A percentile compares a stretch with the other conserved stretches of the same genome.
Evolutionary conservation across 2,797 vertebrate species (phyloP).

Genomic region (Epinephelus malabaricus): DNA sequence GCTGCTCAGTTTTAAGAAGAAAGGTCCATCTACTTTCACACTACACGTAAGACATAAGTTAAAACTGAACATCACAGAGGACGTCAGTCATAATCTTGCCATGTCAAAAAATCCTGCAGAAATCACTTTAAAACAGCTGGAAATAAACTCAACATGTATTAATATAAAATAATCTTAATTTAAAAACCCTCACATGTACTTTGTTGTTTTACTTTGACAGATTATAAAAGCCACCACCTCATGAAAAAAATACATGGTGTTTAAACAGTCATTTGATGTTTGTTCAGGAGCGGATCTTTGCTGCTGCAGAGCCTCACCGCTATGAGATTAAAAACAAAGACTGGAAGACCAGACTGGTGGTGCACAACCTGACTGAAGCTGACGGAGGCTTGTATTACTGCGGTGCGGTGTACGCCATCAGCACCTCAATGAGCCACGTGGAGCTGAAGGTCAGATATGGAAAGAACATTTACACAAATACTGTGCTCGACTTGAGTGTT

Average conservation of each 20-base stretch:
- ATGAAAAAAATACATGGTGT: neutral
- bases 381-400: slow-evolving; percentile 88
- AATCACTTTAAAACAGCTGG: neutral
- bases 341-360: slow-evolving; percentile 77
- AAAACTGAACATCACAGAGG: too few species aligned
- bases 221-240: too few species aligned
- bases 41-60: too few species aligned
- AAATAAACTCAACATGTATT: too few species aligned
- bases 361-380: slow-evolving; percentile 80
- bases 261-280: neutral
- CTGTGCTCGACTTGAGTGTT: neutral
- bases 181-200: too few species aligned
- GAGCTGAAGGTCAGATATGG: slow-evolving; percentile 81
- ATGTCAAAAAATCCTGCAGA: neutral
- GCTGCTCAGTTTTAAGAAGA: too few species aligned
- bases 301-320: slow-evolving; percentile 69
- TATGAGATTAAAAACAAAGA: slow-evolving; percentile 68
- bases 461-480: neutral
- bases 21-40: too few species aligned
- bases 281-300: slow-evolving; percentile 80
- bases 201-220: too few species aligned
- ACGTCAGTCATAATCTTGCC: too few species aligned
- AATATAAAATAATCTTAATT: too few species aligned
- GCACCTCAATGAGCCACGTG: slow-evolving; percentile 60
- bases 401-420: slow-evolving; percentile 83